Evolutionary conservation across 2,888 invertebrate species (phyloP), one percentile per base, ranked within the genome.

Genomic region (Xanthia icteritia): DNA sequence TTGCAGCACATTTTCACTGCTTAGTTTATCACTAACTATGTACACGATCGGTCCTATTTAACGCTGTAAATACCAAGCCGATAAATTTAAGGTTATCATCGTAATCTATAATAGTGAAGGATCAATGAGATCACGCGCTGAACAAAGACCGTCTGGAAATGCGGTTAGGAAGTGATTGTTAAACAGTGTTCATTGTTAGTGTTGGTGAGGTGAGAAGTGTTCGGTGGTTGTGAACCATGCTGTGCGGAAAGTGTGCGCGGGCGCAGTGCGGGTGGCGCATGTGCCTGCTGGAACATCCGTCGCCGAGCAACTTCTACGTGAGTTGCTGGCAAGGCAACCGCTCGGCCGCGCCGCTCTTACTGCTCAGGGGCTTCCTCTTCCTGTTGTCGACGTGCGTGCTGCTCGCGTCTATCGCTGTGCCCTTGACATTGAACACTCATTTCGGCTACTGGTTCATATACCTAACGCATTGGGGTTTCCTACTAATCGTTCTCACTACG

Each of bases 391-490:
- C 90, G 84, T 89, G 92, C 86, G 92, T 94, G 86, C 90, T 93
- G 63, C 72, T 92, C 74, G 81, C 92, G 27, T 92, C 93, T 77
- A 79, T 88, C 84, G 67, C 83, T 70, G 79, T 90, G 87, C 88
- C 92, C 86, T 85, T 92, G 91, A 90, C 91, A 88, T 88, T 90
- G 88, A 85, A 85, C 78, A 81, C 79, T 78, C 84, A 88, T 81
- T 86, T 92, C 82, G 92, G 92, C 81, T 95, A 94, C 87, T 96
- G 96, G 95, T 94, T 94, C 89, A 94, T 97, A 87, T 97, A 96
- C 90, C 90, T 96, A 75, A 94, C 96, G 20, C 94, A 96, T 90
- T 97, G 97, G 97, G 94, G 94, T 67, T 93, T 94, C 83, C 81
- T 95, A 75, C 87, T 94, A 71, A 91, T 94, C 48, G 93, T 93